Evolutionary conservation across 2,888 invertebrate species (phyloP), one percentile per base, ranked within the genome.

Genomic region (Chironomus riparius): DNA sequence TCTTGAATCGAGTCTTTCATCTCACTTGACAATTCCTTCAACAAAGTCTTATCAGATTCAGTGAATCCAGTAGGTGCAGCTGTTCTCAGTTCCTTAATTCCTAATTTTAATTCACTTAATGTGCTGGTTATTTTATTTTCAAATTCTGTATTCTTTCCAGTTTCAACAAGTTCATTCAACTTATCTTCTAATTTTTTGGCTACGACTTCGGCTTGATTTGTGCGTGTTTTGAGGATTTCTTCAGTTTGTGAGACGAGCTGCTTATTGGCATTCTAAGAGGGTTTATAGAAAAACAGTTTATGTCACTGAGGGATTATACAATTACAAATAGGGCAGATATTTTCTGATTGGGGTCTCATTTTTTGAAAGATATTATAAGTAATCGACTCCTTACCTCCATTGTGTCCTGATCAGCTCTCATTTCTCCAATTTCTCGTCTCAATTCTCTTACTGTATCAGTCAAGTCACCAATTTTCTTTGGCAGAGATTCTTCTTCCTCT

Each of bases 21-120:
- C 73, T 87, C 85, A 81, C 92, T 92, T 77, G 87, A 86, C 47
- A 87, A 81, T 12, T 84, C 82, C 76, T 87, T 85, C 1, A 91
- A 82, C 83, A 86, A 81, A 82, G 86, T 73, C 81, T 84, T 70
- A 84, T 83, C 79, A 82, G 80, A 71, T 81, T 81, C 78, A 81
- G 84, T 78, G 82, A 87, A 80, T 84, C 85, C 78, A 82, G 81
- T 71, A 86, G 13, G 7, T 18, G 12, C 48, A 70, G 21, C 24
- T n/a, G 13, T n/a, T 68, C 24, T 65, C 0, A 77, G 21, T 50
- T 68, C 75, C 0, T 82, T 82, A 62, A 87, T 80, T 77, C 86
- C 84, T 12, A 80, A 81, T 77, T 84, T 83, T 28, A 87, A 81
- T 21, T 83, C 82, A 47, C 83, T 83, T 70, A 87, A 80, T 77